Percentiles rank a stretch among this genome's conserved stretches.
phyloP scores from a whole-genome alignment of 1,140 invertebrate species.

The Yoshiicerus persimilis region DNA sequence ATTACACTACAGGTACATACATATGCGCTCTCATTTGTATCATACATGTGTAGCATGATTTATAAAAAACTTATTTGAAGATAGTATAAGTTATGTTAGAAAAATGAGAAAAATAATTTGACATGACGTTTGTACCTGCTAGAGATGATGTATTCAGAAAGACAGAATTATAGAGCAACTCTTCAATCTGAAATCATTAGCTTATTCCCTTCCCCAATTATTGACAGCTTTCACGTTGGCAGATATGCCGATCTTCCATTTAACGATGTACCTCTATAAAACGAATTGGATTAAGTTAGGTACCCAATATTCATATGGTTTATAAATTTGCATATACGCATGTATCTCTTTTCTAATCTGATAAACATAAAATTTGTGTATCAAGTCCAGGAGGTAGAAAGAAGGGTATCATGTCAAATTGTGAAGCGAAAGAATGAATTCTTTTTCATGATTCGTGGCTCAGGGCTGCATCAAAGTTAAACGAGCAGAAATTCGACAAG shows the following conservation, averaged over 20 bases:
- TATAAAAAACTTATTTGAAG: not conserved
- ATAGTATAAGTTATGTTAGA: not conserved
- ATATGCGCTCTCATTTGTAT: no score
- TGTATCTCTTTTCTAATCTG: not conserved
- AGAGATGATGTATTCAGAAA: not conserved
- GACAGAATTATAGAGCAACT: not conserved
- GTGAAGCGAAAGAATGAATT: not conserved
- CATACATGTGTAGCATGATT: no score
- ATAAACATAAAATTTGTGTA: not conserved
- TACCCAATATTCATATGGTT: not conserved
- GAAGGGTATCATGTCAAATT: not conserved
- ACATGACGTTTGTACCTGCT: not conserved
- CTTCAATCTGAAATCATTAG: not conserved
- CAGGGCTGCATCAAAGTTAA: not conserved
- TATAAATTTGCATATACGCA: not conserved
- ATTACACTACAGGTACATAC: not conserved
- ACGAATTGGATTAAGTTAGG: not conserved
- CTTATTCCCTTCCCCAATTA: conserved; percentile 5
- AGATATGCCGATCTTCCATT: not conserved
- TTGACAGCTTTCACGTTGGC: conserved; percentile 18
- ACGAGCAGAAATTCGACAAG: not conserved
- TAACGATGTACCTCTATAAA: not conserved
- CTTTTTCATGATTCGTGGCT: not conserved
- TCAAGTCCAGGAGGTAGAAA: not conserved
- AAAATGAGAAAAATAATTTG: not conserved